phyloP scores from a whole-genome alignment of 1,140 invertebrate species.

The Apis mellifera region DNA sequence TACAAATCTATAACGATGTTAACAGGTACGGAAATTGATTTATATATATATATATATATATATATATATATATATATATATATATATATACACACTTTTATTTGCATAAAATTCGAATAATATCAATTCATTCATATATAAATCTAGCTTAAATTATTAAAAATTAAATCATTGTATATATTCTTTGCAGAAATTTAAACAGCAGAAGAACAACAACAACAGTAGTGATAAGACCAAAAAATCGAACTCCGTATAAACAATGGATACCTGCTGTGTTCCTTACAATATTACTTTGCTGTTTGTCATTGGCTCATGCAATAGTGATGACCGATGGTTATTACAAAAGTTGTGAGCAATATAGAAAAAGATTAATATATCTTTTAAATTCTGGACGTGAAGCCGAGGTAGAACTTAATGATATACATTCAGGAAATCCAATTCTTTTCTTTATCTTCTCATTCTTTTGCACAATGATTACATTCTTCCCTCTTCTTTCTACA shows the following conservation, averaged over 20 bases:
- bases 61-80: too few species aligned
- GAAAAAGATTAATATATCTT: constrained; percentile 81
- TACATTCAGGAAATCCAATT: not conserved
- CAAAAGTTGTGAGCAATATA: constrained; percentile 86
- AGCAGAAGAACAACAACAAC: constrained; percentile 52
- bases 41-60: too few species aligned
- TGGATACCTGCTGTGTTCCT: constrained; percentile 84
- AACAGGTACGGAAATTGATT: constrained; percentile 9
- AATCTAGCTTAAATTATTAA: not conserved
- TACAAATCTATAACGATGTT: constrained; percentile 54
- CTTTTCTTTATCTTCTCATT: not conserved
- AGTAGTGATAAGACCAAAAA: constrained; percentile 82
- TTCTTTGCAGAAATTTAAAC: constrained; percentile 18
- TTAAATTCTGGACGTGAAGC: constrained; percentile 77
- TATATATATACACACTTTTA: too few species aligned
- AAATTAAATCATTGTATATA: not conserved
- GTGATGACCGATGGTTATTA: constrained; percentile 86
- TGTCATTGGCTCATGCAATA: constrained; percentile 84
- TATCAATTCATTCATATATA: not conserved
- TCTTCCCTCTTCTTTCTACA: constrained; percentile 51
- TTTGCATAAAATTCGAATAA: not conserved
- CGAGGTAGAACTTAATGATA: constrained; percentile 58
- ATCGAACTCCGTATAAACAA: constrained; percentile 81
- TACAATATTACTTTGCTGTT: constrained; percentile 82
- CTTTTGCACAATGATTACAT: not conserved